Percentiles rank a stretch among this genome's conserved stretches.
phyloP scores from a whole-genome alignment of 2,888 invertebrate species.

The Aleiodes leptofemur region DNA sequence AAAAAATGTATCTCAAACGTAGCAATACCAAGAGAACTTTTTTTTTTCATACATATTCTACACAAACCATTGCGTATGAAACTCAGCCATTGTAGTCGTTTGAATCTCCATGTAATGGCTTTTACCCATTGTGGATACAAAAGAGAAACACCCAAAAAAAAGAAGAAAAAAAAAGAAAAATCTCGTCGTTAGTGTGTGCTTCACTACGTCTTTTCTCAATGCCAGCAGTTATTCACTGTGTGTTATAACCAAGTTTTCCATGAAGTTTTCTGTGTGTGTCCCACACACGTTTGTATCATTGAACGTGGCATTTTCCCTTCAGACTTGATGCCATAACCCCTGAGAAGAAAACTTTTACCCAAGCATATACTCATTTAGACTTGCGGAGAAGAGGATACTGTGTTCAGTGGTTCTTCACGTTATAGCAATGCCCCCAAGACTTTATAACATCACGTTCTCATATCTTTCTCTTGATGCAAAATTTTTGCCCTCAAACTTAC shows the following conservation, averaged over 20 bases:
- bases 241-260: constrained; percentile 4
- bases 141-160: constrained; percentile 3
- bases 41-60: neutral
- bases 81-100: constrained; percentile 2
- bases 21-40: too few relatives aligned
- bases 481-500: neutral
- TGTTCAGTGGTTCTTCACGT: neutral
- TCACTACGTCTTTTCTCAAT: constrained; percentile 19
- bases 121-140: constrained; percentile 3
- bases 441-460: neutral
- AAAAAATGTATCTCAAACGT: too few relatives aligned
- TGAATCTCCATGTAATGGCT: constrained; percentile 1
- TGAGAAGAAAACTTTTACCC: constrained; percentile 1
- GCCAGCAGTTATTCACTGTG: neutral
- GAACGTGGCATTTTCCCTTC: constrained; percentile 15
- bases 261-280: neutral
- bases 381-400: neutral
- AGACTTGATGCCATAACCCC: neutral
- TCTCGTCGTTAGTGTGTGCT: constrained; percentile 1
- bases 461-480: neutral
- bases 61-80: neutral
- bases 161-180: neutral
- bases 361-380: constrained; percentile 14
- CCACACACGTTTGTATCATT: constrained; percentile 24
- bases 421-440: neutral